Percentiles rank a stretch among this genome's conserved stretches.
These are phyloP conservation scores for Serilophus lunatus DNA, from an alignment of 2,113 vertebrate genomes.

Conservation along the genomic window DNA sequence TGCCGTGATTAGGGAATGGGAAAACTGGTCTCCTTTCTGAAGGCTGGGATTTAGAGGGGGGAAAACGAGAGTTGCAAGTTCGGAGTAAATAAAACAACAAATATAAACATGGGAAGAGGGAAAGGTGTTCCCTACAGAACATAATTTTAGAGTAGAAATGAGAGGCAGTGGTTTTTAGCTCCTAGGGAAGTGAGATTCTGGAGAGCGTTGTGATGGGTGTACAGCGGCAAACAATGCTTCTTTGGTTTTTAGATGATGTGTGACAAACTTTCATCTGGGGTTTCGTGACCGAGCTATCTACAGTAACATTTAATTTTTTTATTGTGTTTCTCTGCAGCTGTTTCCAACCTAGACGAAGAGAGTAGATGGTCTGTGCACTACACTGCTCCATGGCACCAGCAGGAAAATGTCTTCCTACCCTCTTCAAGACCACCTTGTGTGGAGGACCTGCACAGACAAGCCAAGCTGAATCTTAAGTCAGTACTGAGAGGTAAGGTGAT, in stretches of 20 bases:
- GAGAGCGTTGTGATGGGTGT: neutral
- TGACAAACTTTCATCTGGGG: rapidly evolving
- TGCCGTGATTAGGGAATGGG: neutral
- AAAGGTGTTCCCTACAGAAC: neutral
- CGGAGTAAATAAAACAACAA: neutral
- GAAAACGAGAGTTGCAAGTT: neutral
- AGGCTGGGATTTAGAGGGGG: neutral
- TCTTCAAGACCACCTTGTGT: slow-evolving; percentile 88
- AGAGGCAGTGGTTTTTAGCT: neutral
- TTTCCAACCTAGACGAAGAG: slow-evolving; percentile 97
- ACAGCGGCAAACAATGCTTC: neutral
- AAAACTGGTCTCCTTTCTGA: neutral
- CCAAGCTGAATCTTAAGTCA: slow-evolving; percentile 96
- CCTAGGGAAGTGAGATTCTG: neutral
- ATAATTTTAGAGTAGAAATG: neutral
- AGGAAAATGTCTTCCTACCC: slow-evolving; percentile 95
- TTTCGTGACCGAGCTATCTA: neutral
- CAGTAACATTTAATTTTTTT: neutral
- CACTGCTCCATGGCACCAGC: slow-evolving; percentile 93
- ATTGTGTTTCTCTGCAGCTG: slow-evolving; percentile 75
- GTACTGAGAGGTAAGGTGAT: slow-evolving; percentile 86
- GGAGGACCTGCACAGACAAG: slow-evolving; percentile 93
- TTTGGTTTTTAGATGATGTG: neutral
- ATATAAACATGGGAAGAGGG: neutral
- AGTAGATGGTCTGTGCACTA: slow-evolving; percentile 97